These are phyloP conservation scores for Neostethus bicornis DNA, from an alignment of 2,797 vertebrate genomes.

Conservation along the genomic window DNA sequence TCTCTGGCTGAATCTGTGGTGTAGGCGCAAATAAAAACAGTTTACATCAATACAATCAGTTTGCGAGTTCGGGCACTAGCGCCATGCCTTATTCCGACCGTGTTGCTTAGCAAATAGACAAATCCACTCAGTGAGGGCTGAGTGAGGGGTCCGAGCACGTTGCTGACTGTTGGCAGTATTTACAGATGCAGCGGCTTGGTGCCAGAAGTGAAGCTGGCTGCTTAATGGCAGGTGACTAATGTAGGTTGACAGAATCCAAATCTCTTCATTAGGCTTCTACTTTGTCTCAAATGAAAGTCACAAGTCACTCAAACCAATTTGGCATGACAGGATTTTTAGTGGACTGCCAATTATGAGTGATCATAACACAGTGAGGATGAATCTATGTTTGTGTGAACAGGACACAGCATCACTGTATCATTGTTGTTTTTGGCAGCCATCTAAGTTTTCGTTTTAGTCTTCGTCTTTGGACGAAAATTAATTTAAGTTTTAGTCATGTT, in stretches of 20 bases:
- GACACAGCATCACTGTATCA: too few relatives aligned
- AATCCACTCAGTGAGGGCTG: conserved; percentile 24
- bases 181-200: conserved; percentile 29
- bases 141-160: conserved; percentile 7
- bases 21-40: conserved; percentile 22
- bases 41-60: conserved; percentile 38
- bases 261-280: conserved; percentile 64
- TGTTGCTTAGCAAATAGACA: conserved; percentile 29
- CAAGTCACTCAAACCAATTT: conserved; percentile 36
- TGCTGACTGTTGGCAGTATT: conserved; percentile 41
- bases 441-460: too few relatives aligned
- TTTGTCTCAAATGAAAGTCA: conserved; percentile 43
- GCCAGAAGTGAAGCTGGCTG: conserved; percentile 26
- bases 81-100: conserved; percentile 12
- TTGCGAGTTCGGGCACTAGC: conserved; percentile 8
- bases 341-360: conserved; percentile 34
- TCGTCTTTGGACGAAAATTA: too few relatives aligned
- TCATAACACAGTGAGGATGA: conserved; percentile 27
- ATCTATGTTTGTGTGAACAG: too few relatives aligned
- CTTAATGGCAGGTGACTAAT: conserved; percentile 81
- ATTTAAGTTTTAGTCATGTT: too few relatives aligned
- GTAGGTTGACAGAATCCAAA: conserved; percentile 73
- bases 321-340: conserved; percentile 19
- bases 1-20: background rate
- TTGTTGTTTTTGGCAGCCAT: too few relatives aligned